A percentile compares a stretch with the other conserved stretches of the same genome.
phyloP scores from a whole-genome alignment of 2,113 vertebrate species.

The human (Homo sapiens) region DNA sequence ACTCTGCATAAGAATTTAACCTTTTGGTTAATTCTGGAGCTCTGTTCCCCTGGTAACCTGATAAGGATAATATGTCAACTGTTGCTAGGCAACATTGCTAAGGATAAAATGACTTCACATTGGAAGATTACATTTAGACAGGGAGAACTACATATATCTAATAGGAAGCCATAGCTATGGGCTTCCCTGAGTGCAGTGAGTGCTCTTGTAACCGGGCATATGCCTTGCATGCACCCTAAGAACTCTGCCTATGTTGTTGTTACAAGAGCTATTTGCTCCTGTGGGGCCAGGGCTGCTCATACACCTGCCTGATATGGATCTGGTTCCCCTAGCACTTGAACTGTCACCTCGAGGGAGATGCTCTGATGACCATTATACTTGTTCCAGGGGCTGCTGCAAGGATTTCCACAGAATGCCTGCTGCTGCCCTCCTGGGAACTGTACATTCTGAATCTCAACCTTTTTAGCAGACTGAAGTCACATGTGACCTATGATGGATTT shows the following conservation, averaged over 20 bases:
- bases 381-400: neutral
- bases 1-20: neutral
- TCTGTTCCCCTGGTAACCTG: slow-evolving; percentile 21
- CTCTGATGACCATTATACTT: neutral
- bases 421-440: neutral
- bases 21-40: slow-evolving; percentile 3
- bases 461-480: neutral
- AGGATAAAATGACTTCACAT: slow-evolving; percentile 9
- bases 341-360: neutral
- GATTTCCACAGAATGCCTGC: neutral
- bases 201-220: neutral
- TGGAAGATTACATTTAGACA: neutral
- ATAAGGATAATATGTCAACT: neutral
- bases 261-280: neutral
- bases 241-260: neutral
- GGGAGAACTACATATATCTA: neutral
- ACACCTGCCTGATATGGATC: neutral
- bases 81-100: slow-evolving; percentile 40
- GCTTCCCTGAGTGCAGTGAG: neutral
- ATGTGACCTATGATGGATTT: neutral
- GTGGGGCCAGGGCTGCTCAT: neutral
- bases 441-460: neutral
- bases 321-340: neutral
- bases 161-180: neutral
- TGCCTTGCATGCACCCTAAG: neutral